phyloP scores from a whole-genome alignment of 2,797 vertebrate species.

The Pampus argenteus region DNA sequence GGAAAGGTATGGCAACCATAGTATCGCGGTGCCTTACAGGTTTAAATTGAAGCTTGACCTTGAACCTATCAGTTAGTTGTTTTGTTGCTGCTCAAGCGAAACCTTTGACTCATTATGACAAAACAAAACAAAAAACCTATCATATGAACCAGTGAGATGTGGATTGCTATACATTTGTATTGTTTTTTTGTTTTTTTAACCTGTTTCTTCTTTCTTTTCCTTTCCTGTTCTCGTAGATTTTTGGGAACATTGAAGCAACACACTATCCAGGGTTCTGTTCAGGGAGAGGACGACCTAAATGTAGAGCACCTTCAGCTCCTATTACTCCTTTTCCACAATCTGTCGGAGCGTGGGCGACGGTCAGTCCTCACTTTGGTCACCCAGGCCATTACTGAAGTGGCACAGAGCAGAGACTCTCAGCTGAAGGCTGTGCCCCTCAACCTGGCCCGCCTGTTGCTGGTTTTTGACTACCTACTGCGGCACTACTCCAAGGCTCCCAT shows the following conservation, averaged over 20 bases:
- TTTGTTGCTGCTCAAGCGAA: not conserved
- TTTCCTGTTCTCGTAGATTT: slow-evolving; percentile 84
- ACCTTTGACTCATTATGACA: not conserved
- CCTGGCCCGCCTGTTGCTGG: slow-evolving; percentile 91
- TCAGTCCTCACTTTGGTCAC: slow-evolving; percentile 88
- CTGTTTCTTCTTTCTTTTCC: not conserved
- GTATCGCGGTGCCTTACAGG: not conserved
- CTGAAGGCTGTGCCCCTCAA: slow-evolving; percentile 90
- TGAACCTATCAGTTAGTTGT: not conserved
- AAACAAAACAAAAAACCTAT: not conserved
- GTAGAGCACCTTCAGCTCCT: slow-evolving; percentile 97
- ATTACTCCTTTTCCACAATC: slow-evolving; percentile 96
- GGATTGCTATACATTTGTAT: slow-evolving; percentile 1
- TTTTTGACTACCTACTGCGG: slow-evolving; percentile 96
- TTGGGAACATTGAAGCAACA: slow-evolving; percentile 95
- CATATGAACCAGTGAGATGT: not conserved
- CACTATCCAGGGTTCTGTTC: slow-evolving; percentile 90
- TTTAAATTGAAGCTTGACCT: not conserved
- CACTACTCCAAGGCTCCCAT: slow-evolving; percentile 94
- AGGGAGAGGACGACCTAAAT: slow-evolving; percentile 94
- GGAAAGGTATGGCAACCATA: slow-evolving; percentile 90
- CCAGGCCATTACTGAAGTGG: slow-evolving; percentile 92
- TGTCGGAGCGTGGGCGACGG: slow-evolving; percentile 92
- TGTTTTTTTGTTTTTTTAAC: not conserved
- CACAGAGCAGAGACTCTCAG: slow-evolving; percentile 89